Evolutionary conservation across 2,888 invertebrate genomes (phyloP).

Genomic region (Cloeon dipterum): DNA sequence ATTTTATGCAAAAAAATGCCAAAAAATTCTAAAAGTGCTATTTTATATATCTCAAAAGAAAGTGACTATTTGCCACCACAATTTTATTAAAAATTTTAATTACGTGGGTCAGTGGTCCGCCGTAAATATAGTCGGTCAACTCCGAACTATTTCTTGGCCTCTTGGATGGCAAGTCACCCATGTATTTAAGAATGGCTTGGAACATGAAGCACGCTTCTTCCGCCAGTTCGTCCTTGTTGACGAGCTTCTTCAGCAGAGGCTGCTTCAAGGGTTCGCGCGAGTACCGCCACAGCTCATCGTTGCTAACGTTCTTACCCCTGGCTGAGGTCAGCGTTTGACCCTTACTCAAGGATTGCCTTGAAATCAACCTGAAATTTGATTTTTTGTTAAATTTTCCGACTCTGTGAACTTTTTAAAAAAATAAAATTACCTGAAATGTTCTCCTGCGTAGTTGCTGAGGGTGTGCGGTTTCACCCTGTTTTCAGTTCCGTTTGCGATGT

Average conservation of each 20-base stretch:
- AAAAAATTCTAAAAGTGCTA: too few species aligned
- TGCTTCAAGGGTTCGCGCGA: constrained; percentile 59
- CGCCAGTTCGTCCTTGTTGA: constrained; percentile 41
- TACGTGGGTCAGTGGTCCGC: constrained; percentile 43
- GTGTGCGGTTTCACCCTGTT: constrained; percentile 49
- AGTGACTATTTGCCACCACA: too few species aligned
- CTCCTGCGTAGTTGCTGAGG: constrained; percentile 57
- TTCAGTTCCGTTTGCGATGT: constrained; percentile 13
- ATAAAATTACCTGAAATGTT: constrained; percentile 45
- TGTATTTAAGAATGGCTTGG: constrained; percentile 55
- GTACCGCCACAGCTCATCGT: constrained; percentile 62
- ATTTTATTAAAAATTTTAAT: too few species aligned
- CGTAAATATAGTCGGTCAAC: constrained; percentile 75
- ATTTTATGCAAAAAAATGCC: background rate
- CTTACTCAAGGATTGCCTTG: constrained; percentile 32
- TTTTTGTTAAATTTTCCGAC: too few species aligned
- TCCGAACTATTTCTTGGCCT: constrained; percentile 53
- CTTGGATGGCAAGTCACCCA: constrained; percentile 80
- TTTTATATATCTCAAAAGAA: too few species aligned
- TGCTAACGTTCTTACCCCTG: constrained; percentile 18
- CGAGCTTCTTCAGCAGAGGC: constrained; percentile 54
- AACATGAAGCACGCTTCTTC: constrained; percentile 53
- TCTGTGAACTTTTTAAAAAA: background rate
- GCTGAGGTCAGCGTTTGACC: constrained; percentile 40
- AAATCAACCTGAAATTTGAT: constrained; percentile 23